These are phyloP conservation scores for Anguilla megastoma DNA, from an alignment of 2,797 vertebrate species.

Conservation along the genomic window DNA sequence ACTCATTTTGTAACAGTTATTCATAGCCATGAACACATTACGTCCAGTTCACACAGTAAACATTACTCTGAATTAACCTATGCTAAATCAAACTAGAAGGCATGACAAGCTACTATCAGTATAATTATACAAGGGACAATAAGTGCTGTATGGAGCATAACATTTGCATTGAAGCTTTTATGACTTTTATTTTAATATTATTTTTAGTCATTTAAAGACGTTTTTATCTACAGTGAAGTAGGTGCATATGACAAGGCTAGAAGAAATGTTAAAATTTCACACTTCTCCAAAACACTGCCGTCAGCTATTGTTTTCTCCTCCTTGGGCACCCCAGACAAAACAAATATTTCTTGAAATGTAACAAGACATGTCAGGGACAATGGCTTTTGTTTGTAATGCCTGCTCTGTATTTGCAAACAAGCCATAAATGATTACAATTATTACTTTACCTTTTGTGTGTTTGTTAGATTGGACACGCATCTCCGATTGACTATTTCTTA, in stretches of 20 bases:
- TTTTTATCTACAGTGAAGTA: not conserved
- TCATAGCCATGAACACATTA: too few relatives aligned
- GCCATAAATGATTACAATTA: slow-evolving; percentile 1
- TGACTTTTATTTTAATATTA: too few relatives aligned
- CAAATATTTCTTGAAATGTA: slow-evolving; percentile 1
- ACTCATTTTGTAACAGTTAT: too few relatives aligned
- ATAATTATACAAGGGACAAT: too few relatives aligned
- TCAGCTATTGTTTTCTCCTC: slow-evolving; percentile 11
- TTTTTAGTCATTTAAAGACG: not conserved
- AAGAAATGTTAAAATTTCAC: slow-evolving; percentile 3
- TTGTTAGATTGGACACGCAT: not conserved
- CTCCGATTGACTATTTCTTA: not conserved
- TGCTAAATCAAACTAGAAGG: too few relatives aligned
- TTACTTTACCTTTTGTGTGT: not conserved
- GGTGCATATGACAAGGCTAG: not conserved
- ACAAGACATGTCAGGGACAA: not conserved
- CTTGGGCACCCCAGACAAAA: not conserved
- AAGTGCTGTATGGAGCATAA: too few relatives aligned
- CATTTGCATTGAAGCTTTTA: not conserved
- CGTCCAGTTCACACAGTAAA: too few relatives aligned
- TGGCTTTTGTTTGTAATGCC: not conserved
- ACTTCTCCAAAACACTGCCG: not conserved
- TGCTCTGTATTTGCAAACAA: not conserved
- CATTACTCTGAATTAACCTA: too few relatives aligned
- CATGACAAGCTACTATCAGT: too few relatives aligned